Base-by-base conservation (phyloP, 2,888 invertebrate species). In the Polymixis lichenea region DNA sequence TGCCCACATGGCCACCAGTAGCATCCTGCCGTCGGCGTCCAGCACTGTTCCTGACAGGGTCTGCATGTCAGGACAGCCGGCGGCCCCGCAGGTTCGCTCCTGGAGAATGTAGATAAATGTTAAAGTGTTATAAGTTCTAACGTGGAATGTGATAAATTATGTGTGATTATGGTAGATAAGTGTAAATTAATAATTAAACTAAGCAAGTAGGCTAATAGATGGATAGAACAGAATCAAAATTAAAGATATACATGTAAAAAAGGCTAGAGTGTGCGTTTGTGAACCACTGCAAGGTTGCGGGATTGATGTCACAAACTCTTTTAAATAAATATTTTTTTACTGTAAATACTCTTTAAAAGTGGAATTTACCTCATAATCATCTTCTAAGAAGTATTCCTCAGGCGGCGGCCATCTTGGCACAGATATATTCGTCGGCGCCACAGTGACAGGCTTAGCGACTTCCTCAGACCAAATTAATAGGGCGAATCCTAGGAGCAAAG, bases 371-470 rank as follows among this genome's bases (percentile, higher is more conserved):
- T 97, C 97, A 84, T 95, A 96, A 91, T 97, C 97, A 91, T 94
- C 97, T 87, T 95, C 97, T 88, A 95, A 96, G 91, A 96, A 97
- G 86, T 95, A 97, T 88, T 97, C 97, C 87, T 97, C 97, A 28
- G 92, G 88, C 7, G 94, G 92, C 1, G 95, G 94, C 95, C 95
- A 95, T 65, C 90, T 91, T 86, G 96, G 94, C 68, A 93, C 95
- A 58, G 95, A 91, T 3, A 91, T 85, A 82, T 96, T 96, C 0
- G 91, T 90, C 87, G 94, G 93, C 53, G 61, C 95, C 88, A 86
- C 97, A 86, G 80, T 97, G 73, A 88, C 96, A 91, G 86, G 96
- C 84, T 86, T 97, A 87, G 89, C 97, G 90, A 83, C 95, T 76
- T 94, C 94, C 69, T 95, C 95, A 9, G 95, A 95, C 95, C 95